Evolutionary conservation across 2,113 vertebrate genomes (phyloP), one percentile per base, ranked within the genome.

Genomic region (Gymnocephalus cernua): DNA sequence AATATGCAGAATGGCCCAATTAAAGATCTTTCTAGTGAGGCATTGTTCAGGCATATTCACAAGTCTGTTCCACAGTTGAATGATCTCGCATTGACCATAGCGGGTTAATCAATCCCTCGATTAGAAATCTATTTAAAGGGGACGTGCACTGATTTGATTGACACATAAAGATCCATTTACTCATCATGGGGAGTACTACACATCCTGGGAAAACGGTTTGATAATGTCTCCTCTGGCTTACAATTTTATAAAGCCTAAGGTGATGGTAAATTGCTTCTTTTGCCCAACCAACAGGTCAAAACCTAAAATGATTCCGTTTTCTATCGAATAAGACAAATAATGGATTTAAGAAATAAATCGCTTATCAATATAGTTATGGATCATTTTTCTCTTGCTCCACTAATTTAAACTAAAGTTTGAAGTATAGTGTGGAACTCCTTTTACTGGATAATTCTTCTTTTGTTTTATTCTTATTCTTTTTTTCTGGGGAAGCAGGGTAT

Each of bases 91-190:
- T 48, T 74, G 77, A 80, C 81, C 80, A 72, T 56, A 69, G 51
- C 63, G 32, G 21, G 59, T 64, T 63, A 79, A 82, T 89, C 73
- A 85, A 75, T 84, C 63, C 35, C 11, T 48, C 83, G 53, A 90
- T 91, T 81, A 77, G 29, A 88, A 81, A 84, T 85, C 67, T 45
- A 67, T 88, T 86, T 69, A 75, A 64, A 72, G 27, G n/a, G 70
- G 59, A 64, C 19, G 73, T 61, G 58, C 58, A 51, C 66, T 51
- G 44, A 78, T 81, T 74, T 62, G 48, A 41, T 41, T 41, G 38
- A 44, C 25, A 59, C 69, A 32, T 62, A 27, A 54, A 53, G 18
- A 64, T 61, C 35, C 18, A 19, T 61, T 64, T 18, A 19, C 48
- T 71, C 3, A 13, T 67, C 11, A 44, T 44, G 12, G 7, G 25